phyloP scores from a whole-genome alignment of 2,888 invertebrate genomes.

The Orgyia antiqua region DNA sequence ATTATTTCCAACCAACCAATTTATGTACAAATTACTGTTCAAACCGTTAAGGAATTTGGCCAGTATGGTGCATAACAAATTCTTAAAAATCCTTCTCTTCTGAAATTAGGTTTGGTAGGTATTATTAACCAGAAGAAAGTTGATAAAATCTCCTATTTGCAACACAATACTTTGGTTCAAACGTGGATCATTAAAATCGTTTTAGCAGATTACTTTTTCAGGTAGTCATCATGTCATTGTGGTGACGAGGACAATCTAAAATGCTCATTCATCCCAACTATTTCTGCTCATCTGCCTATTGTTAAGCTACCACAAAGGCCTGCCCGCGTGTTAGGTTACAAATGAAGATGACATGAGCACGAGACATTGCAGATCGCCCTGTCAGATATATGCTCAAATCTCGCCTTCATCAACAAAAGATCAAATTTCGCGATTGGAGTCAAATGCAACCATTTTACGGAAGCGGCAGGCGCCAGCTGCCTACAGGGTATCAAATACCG shows the following conservation, averaged over 20 bases:
- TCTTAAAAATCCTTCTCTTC: too few species aligned
- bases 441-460: conserved; percentile 59
- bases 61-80: too few species aligned
- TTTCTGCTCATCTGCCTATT: conserved; percentile 52
- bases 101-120: too few species aligned
- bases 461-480: conserved; percentile 74
- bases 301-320: conserved; percentile 60
- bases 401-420: conserved; percentile 71
- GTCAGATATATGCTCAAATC: conserved; percentile 55
- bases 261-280: conserved; percentile 32
- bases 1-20: too few species aligned
- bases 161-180: too few species aligned
- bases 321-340: conserved; percentile 51
- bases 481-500: conserved; percentile 53
- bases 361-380: conserved; percentile 58
- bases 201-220: too few species aligned
- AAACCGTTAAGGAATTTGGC: too few species aligned
- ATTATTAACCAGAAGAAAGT: too few species aligned
- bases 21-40: too few species aligned
- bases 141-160: too few species aligned
- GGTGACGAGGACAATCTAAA: conserved; percentile 36
- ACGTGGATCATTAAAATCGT: too few species aligned
- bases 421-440: conserved; percentile 56
- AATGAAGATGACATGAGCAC: conserved; percentile 59
- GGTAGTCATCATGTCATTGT: conserved; percentile 17